Base-by-base conservation (phyloP, 2,113 vertebrate species). In the Scopus umbretta region DNA sequence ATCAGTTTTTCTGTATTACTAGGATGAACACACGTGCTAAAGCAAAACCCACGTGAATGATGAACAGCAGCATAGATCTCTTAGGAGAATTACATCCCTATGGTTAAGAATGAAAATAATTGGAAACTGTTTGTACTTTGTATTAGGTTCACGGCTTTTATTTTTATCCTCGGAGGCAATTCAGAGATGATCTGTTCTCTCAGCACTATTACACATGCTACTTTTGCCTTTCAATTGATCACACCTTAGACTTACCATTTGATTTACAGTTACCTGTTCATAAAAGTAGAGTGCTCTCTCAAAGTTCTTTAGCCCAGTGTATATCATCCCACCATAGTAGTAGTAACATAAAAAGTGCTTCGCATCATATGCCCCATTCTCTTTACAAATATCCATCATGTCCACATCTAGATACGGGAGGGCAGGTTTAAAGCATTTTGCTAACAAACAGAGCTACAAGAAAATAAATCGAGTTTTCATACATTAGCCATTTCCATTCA, bases 321-420 rank as follows among this genome's bases (percentile, higher is more conserved):
- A 99, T 98, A 99, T 99, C 99, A 99, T 99, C 73, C 99, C 99
- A 65, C 99, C 99, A 47, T 99, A 99, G 96, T 99, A 99, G 98
- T 99, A 99, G 97, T 99, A 99, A 98, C 99, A 99, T 97, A 99
- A 98, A 98, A 99, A 99, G 98, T 99, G 99, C 98, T 99, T 99
- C 81, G 99, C 99, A 83, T 99, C 99, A n/a, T 99, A 99, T 65
- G 99, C 99, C 67, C 99, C 99, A 36, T 99, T 99, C 97, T 99
- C 99, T 98, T 99, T 99, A 98, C 99, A 99, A 97, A 99, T 99
- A 98, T 99, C 99, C 99, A 99, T 99, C 99, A 99, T 99, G 98
- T 99, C 99, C 98, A 99, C 98, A 81, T 99, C 99, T 98, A 99
- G 98, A 98, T 99, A 99, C 11, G 99, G 99, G 83, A 99, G 98